Percentiles rank a stretch among this genome's conserved stretches.
Evolutionary conservation across 2,888 invertebrate genomes (phyloP).

Genomic region (Drosophila demipolita): DNA sequence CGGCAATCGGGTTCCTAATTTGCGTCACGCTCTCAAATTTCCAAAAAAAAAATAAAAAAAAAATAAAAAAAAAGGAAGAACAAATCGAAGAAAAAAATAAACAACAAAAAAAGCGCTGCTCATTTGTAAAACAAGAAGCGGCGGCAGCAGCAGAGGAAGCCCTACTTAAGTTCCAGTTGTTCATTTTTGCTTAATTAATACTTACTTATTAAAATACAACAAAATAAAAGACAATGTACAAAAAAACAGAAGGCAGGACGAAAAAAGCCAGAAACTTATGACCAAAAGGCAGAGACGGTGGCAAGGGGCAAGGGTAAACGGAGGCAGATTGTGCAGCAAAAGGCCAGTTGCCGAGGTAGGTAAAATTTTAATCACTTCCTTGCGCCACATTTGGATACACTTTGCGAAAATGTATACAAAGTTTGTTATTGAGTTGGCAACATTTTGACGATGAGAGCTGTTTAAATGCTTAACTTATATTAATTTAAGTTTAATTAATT

Average conservation of each 20-base stretch:
- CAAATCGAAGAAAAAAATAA: background rate
- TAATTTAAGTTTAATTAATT: too few relatives aligned
- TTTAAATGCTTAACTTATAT: background rate
- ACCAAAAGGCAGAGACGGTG: constrained; percentile 16
- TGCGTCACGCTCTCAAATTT: constrained; percentile 70
- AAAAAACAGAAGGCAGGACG: constrained; percentile 24
- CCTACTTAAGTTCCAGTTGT: constrained; percentile 68
- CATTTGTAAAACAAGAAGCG: constrained; percentile 71
- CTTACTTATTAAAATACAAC: constrained; percentile 61
- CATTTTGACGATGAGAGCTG: background rate
- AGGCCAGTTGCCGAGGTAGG: constrained; percentile 49
- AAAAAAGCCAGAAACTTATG: constrained; percentile 31
- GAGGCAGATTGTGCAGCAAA: constrained; percentile 4
- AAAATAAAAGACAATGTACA: constrained; percentile 7
- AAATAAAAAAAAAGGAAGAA: constrained; percentile 1
- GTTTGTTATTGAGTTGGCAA: background rate
- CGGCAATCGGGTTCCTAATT: constrained; percentile 64
- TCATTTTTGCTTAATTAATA: constrained; percentile 76
- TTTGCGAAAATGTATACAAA: background rate
- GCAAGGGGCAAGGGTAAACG: background rate
- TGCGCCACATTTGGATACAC: constrained; percentile 50
- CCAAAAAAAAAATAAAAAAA: constrained; percentile 34
- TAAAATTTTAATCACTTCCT: constrained; percentile 75
- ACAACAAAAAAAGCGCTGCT: constrained; percentile 45
- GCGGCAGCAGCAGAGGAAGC: constrained; percentile 53